phyloP scores from a whole-genome alignment of 2,113 vertebrate genomes.

The Antechinus stuartii region DNA sequence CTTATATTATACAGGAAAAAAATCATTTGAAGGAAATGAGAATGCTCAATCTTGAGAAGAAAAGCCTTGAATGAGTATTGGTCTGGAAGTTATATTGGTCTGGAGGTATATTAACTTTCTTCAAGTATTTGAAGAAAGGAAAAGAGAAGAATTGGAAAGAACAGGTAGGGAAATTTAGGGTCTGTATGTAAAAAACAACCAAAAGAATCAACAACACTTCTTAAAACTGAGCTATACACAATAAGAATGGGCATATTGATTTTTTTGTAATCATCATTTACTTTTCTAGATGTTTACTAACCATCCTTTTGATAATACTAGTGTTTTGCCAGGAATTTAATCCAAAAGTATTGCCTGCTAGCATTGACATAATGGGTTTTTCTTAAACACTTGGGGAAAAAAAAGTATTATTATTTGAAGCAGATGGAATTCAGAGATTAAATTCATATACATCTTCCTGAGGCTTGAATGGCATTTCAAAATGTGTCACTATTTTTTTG shows the following conservation, averaged over 20 bases:
- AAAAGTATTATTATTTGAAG: background rate
- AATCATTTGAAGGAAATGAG: background rate
- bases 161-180: background rate
- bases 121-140: background rate
- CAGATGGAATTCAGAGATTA: background rate
- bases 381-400: background rate
- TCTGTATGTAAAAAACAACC: background rate
- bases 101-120: background rate
- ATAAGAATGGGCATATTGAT: background rate
- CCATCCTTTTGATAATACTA: background rate
- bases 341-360: background rate
- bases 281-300: background rate
- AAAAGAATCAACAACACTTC: background rate
- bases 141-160: background rate
- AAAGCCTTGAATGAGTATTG: background rate
- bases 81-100: background rate
- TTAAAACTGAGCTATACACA: background rate
- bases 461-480: background rate
- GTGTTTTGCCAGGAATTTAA: background rate
- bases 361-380: background rate
- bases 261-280: background rate
- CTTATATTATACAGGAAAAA: background rate
- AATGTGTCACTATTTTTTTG: background rate
- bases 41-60: background rate
- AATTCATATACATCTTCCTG: constrained; percentile 4